These are phyloP conservation scores for Clarias magur DNA, from an alignment of 2,113 vertebrate genomes.

Conservation along the genomic window DNA sequence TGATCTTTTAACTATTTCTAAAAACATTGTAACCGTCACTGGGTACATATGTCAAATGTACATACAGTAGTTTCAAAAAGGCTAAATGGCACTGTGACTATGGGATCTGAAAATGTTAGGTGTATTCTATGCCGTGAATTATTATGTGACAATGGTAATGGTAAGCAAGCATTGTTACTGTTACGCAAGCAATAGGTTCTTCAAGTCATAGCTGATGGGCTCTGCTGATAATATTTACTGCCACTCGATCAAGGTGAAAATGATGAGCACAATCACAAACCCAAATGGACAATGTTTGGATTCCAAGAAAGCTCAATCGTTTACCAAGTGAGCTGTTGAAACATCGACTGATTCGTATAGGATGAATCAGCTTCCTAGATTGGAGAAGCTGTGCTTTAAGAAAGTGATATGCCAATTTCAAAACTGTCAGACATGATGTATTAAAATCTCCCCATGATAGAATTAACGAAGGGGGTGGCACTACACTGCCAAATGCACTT, in stretches of 20 bases:
- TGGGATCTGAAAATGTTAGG: neutral
- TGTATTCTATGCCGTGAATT: neutral
- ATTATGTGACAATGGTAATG: neutral
- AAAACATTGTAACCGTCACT: too few species aligned
- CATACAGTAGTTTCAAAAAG: too few species aligned
- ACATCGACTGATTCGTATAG: neutral
- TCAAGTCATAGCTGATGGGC: neutral
- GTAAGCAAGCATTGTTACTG: neutral
- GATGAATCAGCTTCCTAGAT: slow-evolving; percentile 25
- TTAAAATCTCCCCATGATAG: slow-evolving; percentile 47
- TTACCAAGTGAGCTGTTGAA: neutral
- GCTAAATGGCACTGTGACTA: neutral
- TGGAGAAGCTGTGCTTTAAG: neutral
- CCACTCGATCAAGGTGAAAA: slow-evolving; percentile 13
- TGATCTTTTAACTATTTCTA: too few species aligned
- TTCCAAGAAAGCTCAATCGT: neutral
- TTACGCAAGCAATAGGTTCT: neutral
- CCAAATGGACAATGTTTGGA: neutral
- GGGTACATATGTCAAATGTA: too few species aligned
- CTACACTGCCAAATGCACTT: neutral
- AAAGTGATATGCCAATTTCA: slow-evolving; percentile 26
- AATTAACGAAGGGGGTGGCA: slow-evolving; percentile 41
- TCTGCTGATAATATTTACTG: neutral
- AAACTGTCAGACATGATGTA: slow-evolving; percentile 50
- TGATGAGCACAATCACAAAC: neutral